phyloP scores from a whole-genome alignment of 1,140 invertebrate species.

The Trichomalopsis sarcophagae region DNA sequence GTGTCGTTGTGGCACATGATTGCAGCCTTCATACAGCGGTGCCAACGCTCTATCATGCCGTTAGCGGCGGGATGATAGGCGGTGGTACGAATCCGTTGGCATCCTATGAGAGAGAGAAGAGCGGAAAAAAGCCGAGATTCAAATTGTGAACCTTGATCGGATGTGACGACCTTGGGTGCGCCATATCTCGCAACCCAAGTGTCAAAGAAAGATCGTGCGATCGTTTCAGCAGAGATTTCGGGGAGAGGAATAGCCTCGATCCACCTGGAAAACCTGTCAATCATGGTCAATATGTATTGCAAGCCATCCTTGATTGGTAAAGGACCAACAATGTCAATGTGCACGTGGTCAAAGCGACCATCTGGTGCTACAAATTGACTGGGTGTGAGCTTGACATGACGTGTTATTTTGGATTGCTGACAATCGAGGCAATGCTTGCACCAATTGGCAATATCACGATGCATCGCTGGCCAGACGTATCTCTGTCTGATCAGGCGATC shows the following conservation, averaged over 20 bases:
- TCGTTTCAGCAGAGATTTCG: no score
- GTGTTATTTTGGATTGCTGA: not conserved
- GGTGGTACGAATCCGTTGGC: not conserved
- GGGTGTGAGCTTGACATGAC: not conserved
- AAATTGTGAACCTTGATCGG: not conserved
- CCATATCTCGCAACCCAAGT: not conserved
- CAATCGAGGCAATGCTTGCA: not conserved
- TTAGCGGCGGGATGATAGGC: not conserved
- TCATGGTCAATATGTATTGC: not conserved
- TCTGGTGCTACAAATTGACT: not conserved
- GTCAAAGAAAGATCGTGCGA: not conserved
- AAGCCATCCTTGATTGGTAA: not conserved
- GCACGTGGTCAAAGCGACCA: not conserved
- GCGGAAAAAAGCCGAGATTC: not conserved
- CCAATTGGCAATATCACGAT: not conserved
- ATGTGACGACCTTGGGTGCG: not conserved
- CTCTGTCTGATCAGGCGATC: not conserved
- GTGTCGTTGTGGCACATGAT: not conserved
- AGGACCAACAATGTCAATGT: not conserved
- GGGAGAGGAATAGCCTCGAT: no score
- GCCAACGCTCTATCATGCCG: slow-evolving; percentile 20
- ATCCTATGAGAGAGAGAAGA: not conserved
- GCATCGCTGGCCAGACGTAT: slow-evolving; percentile 1
- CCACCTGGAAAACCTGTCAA: no score
- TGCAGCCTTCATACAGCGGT: not conserved